Conservation (phyloP, 2,113 vertebrate species). For the Oenanthe melanoleuca region DNA sequence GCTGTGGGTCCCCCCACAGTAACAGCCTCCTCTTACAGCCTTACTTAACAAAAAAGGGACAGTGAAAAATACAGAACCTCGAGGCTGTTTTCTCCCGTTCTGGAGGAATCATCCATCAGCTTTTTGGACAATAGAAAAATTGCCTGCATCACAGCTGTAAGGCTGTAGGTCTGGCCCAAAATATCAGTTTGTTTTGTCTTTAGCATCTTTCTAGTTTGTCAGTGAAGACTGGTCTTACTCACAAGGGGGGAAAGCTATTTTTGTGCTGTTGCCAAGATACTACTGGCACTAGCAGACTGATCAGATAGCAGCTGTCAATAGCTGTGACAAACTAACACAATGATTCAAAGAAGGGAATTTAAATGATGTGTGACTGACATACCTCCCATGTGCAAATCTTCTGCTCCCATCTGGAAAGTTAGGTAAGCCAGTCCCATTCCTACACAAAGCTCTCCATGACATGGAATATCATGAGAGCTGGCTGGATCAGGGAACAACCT, state of each 20-base stretch:
- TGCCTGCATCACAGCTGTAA: neutral
- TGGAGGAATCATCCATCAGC: neutral
- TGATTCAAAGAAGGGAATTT: slow-evolving; percentile 74
- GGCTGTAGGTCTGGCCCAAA: slow-evolving; percentile 12
- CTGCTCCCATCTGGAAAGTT: neutral
- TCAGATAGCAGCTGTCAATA: slow-evolving; percentile 78
- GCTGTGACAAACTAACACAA: slow-evolving; percentile 69
- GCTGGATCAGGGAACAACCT: neutral
- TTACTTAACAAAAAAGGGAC: neutral
- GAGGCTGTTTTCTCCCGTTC: neutral
- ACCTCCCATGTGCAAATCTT: neutral
- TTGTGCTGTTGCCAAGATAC: slow-evolving; percentile 80
- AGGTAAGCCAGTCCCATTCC: neutral
- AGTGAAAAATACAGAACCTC: neutral
- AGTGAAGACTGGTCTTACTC: slow-evolving; percentile 75
- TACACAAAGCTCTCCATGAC: neutral
- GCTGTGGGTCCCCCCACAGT: neutral
- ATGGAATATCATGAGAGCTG: neutral
- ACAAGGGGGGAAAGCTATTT: slow-evolving; percentile 77
- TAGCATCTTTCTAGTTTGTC: slow-evolving; percentile 75
- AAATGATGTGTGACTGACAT: slow-evolving; percentile 53
- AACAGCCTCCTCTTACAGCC: neutral
- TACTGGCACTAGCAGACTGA: slow-evolving; percentile 74
- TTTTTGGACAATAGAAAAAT: neutral
- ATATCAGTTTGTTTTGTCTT: slow-evolving; percentile 75